Percentiles rank a stretch among this genome's conserved stretches.
phyloP scores from a whole-genome alignment of 2,888 invertebrate genomes.

The Agrotis puta region DNA sequence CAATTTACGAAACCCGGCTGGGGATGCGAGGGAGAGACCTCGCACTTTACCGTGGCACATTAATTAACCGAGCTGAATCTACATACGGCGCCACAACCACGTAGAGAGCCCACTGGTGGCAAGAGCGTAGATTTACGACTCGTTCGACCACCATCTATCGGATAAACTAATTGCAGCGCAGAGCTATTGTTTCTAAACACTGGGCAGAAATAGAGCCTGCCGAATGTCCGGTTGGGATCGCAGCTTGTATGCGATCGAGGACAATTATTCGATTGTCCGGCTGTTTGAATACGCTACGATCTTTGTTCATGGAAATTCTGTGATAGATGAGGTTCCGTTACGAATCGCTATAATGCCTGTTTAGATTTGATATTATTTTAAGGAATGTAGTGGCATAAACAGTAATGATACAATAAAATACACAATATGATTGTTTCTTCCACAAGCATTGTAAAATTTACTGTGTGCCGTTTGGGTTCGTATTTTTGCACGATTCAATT shows the following conservation, averaged over 20 bases:
- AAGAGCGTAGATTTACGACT: conserved; percentile 89
- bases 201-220: conserved; percentile 83
- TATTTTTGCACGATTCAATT: conserved; percentile 55
- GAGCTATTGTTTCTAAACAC: conserved; percentile 90
- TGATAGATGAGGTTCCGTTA: conserved; percentile 40
- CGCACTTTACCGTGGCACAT: conserved; percentile 89
- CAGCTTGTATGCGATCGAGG: conserved; percentile 77
- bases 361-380: background rate
- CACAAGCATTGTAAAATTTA: background rate
- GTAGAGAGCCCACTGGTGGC: conserved; percentile 86
- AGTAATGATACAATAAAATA: background rate
- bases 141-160: conserved; percentile 89
- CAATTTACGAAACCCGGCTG: conserved; percentile 86
- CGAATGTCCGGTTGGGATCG: conserved; percentile 70
- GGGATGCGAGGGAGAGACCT: conserved; percentile 83
- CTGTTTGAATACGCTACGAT: conserved; percentile 73
- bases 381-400: too few relatives aligned
- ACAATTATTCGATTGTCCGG: conserved; percentile 82
- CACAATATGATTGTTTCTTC: background rate
- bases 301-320: conserved; percentile 67
- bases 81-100: conserved; percentile 88
- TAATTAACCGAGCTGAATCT: conserved; percentile 89
- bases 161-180: conserved; percentile 89
- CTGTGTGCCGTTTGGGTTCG: background rate
- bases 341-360: conserved; percentile 2